Base-by-base conservation (phyloP, 1,140 invertebrate genomes). In the Thalassaphorura encarpata region DNA sequence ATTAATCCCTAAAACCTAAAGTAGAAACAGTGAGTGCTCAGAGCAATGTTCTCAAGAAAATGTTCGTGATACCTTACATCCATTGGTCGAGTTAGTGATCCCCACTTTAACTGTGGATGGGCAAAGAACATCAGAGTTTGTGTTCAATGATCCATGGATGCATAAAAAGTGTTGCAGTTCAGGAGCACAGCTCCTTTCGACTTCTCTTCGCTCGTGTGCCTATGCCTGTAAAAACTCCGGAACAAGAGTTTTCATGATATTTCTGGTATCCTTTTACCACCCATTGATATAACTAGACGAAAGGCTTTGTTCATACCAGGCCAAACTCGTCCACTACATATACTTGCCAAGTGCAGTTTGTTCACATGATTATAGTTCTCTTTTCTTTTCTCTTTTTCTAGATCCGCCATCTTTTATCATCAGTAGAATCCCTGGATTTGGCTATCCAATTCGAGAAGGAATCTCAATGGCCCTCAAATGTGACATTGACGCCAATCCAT, bases 381-480 rank as follows among this genome's bases (percentile, higher is more conserved):
- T 21, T 19, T 27, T 23, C 15, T 19, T 19, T 16, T 45, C 27
- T n/a, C 33, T 36, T 67, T 67, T 75, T 78, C 33, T 77, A 92
- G 88, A 92, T 73, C 85, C 84, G 33, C 89, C 89, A 46, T 87
- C 87, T 47, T 93, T 93, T 71, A 83, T 85, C 62, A 90, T 92
- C 69, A 89, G 84, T 41, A 80, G 89, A 59, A 81, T 84, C 71
- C 89, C 89, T 45, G 87, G 85, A 31, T 93, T 91, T 73, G 89
- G 89, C 21, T 84, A 87, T 70, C 83, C 86, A 13, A 77, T 93
- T 58, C 73, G 80, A 39, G 87, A 89, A 71, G 86, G 87, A 39
- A 85, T 87, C 71, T 78, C 85, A 28, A 85, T 90, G 60, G 87
- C 86, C 39, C 72, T 93, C 51, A 85, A 87, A 72, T 93, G 89